Base-by-base conservation (phyloP, 2,113 vertebrate genomes). In the Atlantisia rogersi region DNA sequence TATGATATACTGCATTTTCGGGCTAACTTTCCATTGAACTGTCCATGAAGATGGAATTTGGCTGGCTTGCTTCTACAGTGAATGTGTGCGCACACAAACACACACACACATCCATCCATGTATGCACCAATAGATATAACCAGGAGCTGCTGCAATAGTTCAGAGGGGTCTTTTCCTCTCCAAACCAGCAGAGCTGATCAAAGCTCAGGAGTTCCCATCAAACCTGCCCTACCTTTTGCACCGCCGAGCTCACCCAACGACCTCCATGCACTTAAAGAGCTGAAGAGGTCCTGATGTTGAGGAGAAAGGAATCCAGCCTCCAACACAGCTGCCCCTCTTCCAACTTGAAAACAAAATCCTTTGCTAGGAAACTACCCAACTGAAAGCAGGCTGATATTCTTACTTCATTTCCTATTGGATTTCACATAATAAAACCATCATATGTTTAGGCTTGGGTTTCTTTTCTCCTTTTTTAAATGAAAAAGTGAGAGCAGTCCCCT, bases 11-110 rank as follows among this genome's bases (percentile, higher is more conserved):
- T 97, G 97, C 96, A 91, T 83, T 97, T 97, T 97, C 81, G 1
- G 96, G 95, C 96, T 96, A 98, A 98, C 97, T 98, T 98, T 98
- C 97, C 98, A 98, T 94, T 98, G 97, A 98, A 98, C 98, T 98
- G 97, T 98, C 98, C 98, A 93, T 71, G 96, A 96, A 98, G 98
- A 98, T 94, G 95, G 97, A 98, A 97, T 98, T 97, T 95, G 96
- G 94, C 96, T 97, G 97, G 92, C 93, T 96, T 37, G 81, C 90
- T 63, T 58, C 69, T 20, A 31, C 42, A 44, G 62, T 0, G 1
- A 86, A 64, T 65, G 81, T 11, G 60, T 68, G n/a, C 83, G 69
- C 12, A 46, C 55, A 68, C 86, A 83, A 67, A 58, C 74, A 70
- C 52, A 39, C 12, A 50, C 15, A n/a, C 22, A 14, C 24, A n/a